Conservation (phyloP, 2,888 invertebrate species). For the Thysanoteuthis rhombus region DNA sequence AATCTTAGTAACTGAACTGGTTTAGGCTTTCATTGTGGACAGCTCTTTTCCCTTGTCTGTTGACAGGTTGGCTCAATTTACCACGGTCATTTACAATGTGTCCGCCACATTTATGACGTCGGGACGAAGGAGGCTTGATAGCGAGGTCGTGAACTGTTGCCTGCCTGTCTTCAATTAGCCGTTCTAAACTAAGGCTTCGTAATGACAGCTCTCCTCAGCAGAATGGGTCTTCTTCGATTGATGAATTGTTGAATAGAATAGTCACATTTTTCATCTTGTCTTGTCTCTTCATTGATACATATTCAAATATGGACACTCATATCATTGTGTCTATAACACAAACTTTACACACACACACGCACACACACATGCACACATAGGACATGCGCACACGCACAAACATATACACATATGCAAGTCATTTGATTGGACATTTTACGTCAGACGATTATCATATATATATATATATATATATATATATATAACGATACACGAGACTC, state of each 20-base stretch:
- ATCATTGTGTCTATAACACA: background rate
- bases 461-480: no score
- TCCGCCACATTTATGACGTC: background rate
- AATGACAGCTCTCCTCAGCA: background rate
- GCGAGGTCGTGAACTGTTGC: background rate
- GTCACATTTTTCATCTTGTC: background rate
- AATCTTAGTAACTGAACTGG: background rate
- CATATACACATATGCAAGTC: background rate
- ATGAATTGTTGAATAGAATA: background rate
- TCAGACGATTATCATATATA: no score
- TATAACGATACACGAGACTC: no score
- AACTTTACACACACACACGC: no score
- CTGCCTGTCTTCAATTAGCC: background rate
- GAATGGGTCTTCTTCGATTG: background rate
- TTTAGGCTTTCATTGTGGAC: background rate
- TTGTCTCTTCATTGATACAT: background rate
- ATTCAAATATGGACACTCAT: background rate
- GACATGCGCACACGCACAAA: background rate
- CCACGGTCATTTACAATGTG: background rate
- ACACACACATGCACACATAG: no score
- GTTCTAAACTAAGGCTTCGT: background rate
- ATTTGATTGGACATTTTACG: no score
- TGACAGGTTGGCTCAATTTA: background rate
- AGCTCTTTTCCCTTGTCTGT: background rate
- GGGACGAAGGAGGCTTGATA: background rate